These are phyloP conservation scores for Xanthorhoe designata DNA, from an alignment of 2,888 invertebrate genomes.

Conservation along the genomic window DNA sequence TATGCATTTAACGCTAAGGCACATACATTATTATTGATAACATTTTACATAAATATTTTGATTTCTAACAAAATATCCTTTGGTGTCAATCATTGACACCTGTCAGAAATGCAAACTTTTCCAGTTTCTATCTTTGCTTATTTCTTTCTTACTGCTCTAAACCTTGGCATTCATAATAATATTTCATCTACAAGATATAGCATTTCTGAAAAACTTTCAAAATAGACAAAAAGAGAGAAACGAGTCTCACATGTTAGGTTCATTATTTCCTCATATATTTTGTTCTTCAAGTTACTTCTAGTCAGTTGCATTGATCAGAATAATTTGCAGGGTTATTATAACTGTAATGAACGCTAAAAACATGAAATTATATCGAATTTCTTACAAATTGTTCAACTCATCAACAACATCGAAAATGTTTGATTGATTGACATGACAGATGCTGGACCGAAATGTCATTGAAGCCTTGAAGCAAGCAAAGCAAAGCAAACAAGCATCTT, in stretches of 20 bases:
- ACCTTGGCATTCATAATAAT: not conserved
- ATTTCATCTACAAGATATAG: not conserved
- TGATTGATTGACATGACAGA: conserved; percentile 67
- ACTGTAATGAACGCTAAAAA: conserved; percentile 7
- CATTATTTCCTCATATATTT: conserved; percentile 56
- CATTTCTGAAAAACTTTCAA: conserved; percentile 29
- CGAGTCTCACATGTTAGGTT: conserved; percentile 67
- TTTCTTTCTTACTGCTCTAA: not conserved
- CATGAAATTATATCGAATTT: conserved; percentile 22
- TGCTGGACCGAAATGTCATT: conserved; percentile 75
- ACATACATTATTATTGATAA: conserved; percentile 44
- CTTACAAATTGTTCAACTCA: conserved; percentile 57
- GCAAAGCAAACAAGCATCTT: not conserved
- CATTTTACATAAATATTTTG: conserved; percentile 65
- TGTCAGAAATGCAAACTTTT: conserved; percentile 63
- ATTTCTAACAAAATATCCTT: conserved; percentile 56
- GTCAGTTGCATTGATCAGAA: conserved; percentile 17
- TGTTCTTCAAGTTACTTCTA: conserved; percentile 38
- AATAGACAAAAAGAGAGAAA: conserved; percentile 43
- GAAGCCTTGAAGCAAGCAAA: conserved; percentile 37
- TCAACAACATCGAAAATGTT: conserved; percentile 79
- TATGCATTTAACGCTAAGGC: conserved; percentile 38
- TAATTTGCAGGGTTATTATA: conserved; percentile 5
- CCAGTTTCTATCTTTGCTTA: conserved; percentile 30
- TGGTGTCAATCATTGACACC: conserved; percentile 71